Base-by-base conservation (phyloP, 2,888 invertebrate species). In the Drosophila leonis region DNA sequence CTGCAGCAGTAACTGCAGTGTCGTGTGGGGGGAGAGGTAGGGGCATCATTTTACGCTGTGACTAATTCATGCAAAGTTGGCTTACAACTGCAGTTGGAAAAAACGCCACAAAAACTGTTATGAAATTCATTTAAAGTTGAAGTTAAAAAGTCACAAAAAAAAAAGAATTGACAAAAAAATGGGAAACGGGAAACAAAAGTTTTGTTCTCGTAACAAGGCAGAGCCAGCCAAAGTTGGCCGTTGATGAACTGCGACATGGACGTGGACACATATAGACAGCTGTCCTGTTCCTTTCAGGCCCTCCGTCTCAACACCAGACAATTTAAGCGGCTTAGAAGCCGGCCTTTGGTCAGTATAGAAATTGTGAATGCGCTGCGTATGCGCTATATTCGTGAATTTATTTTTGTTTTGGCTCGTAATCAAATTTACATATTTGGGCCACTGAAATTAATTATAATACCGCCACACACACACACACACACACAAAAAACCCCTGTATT, bases 401-500 rank as follows among this genome's bases (percentile, higher is more conserved):
- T 68, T 78, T 80, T 75, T 70, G 74, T 76, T 81, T 79, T 56
- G 57, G 73, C 72, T 67, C 69, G 72, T 74, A 80, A 78, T 80
- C 77, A 84, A 82, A 86, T 86, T 79, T 86, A 85, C 85, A 86
- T 87, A 86, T 87, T 87, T 86, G 81, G 85, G 76, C 75, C 78
- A 80, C 69, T 71, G 69, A 87, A 86, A 86, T 86, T 86, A 86
- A 88, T 87, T 86, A 86, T 87, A 83, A 85, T 81, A 60, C 79
- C 66, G 62, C 82, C 77, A 66, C 74, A 72, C 49, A 31, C 49
- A 59, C 65, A 72, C 33, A 68, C 72, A 71, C 35, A 39, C 46
- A 61, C 24, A 24, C 24, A 24, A 2, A 24, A 65, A 74, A 68
- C 68, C 63, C 61, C 67, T 69, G 65, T 56, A 66, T 61, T 37